phyloP scores from a whole-genome alignment of 2,113 vertebrate species.

The Orycteropus afer region DNA sequence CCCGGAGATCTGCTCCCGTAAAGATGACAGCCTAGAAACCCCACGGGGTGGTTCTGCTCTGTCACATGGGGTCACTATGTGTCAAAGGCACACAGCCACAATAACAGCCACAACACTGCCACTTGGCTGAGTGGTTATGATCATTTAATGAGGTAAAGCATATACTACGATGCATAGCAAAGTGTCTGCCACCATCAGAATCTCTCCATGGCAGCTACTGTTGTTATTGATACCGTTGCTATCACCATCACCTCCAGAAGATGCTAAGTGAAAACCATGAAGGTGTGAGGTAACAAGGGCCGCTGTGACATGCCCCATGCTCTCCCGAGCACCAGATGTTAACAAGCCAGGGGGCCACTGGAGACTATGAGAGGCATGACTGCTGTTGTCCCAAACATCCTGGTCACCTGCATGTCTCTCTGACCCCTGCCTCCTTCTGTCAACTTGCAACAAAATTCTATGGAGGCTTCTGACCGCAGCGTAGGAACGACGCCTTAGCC shows the following conservation, averaged over 20 bases:
- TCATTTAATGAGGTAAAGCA: accelerated
- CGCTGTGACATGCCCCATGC: background rate
- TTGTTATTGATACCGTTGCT: accelerated
- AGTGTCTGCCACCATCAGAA: background rate
- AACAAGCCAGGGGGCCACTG: background rate
- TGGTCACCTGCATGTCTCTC: background rate
- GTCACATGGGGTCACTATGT: background rate
- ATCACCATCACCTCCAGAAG: background rate
- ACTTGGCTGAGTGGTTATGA: background rate
- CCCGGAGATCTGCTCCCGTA: background rate
- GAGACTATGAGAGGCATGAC: accelerated
- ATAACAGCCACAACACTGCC: accelerated
- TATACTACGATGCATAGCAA: accelerated
- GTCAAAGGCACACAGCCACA: background rate
- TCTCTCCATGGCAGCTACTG: too few relatives aligned
- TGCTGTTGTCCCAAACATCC: background rate
- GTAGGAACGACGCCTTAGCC: background rate
- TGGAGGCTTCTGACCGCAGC: background rate
- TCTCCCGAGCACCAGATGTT: background rate
- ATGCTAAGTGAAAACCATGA: background rate
- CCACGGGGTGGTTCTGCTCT: background rate
- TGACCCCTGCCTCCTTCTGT: background rate
- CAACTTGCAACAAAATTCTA: background rate
- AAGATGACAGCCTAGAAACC: background rate
- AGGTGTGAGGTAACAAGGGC: background rate